Evolutionary conservation across 2,888 invertebrate genomes (phyloP).

Genomic region (Mythimna albipuncta): DNA sequence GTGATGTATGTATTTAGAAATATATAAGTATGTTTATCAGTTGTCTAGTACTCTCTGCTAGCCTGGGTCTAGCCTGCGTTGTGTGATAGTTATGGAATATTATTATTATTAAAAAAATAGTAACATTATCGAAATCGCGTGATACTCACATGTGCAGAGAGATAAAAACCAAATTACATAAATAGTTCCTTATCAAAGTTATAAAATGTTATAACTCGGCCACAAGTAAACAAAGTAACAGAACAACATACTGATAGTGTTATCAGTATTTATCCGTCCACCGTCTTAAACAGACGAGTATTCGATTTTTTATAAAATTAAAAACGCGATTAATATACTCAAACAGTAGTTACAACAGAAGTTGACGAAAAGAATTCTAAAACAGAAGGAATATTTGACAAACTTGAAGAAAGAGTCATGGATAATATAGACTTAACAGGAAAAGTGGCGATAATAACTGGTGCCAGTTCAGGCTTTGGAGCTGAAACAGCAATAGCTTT

Average conservation of each 20-base stretch:
- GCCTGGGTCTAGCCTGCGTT: no score
- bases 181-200: constrained; percentile 16
- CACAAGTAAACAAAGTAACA: constrained; percentile 35
- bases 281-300: constrained; percentile 14
- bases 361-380: not conserved
- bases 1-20: no score
- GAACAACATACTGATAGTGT: constrained; percentile 37
- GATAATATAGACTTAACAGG: constrained; percentile 69
- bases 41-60: no score
- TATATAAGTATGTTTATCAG: no score
- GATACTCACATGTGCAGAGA: not conserved
- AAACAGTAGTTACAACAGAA: not conserved
- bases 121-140: not conserved
- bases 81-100: no score
- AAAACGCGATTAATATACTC: constrained; percentile 11
- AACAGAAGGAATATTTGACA: not conserved
- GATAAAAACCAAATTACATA: constrained; percentile 34
- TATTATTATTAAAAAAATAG: no score
- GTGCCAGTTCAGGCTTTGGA: constrained; percentile 78
- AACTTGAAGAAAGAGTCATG: constrained; percentile 54
- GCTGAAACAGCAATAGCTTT: constrained; percentile 73
- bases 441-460: constrained; percentile 78
- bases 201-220: constrained; percentile 25
- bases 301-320: not conserved
- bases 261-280: constrained; percentile 47